Conservation (phyloP, 1,140 invertebrate genomes). For the Camponotus floridanus region DNA sequence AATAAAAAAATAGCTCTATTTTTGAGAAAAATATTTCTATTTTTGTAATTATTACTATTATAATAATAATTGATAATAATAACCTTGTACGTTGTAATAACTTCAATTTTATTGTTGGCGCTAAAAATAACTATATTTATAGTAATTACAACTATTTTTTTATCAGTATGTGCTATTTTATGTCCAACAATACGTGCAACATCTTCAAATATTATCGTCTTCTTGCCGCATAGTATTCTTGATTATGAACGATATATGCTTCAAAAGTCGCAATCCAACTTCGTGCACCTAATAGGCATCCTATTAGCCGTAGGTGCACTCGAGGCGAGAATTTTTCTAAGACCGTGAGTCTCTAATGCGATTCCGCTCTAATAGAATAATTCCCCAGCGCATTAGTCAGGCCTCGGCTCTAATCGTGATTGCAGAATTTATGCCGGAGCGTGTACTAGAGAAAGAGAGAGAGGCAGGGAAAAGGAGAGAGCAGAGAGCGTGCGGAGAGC, state of each 20-base stretch:
- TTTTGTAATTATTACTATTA: too few relatives aligned
- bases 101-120: too few relatives aligned
- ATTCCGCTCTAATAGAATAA: conserved; percentile 75
- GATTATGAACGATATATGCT: conserved; percentile 61
- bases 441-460: conserved; percentile 16
- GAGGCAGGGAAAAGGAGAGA: background rate
- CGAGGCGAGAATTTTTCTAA: conserved; percentile 64
- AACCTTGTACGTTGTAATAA: too few relatives aligned
- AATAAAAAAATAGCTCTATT: too few relatives aligned
- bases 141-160: too few relatives aligned
- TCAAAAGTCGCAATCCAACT: conserved; percentile 42
- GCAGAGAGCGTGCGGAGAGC: conserved; percentile 2
- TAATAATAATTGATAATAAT: too few relatives aligned
- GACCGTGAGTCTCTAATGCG: conserved; percentile 67
- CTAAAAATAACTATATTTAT: too few relatives aligned
- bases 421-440: conserved; percentile 66
- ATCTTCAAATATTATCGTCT: conserved; percentile 67
- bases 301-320: conserved; percentile 68
- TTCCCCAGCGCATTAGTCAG: conserved; percentile 73
- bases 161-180: background rate
- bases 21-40: too few relatives aligned
- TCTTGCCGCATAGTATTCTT: conserved; percentile 49
- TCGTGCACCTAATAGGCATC: conserved; percentile 69
- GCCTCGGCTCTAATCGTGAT: conserved; percentile 71
- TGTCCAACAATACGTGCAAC: conserved; percentile 50